Conservation (phyloP, 2,888 invertebrate species). For the Proisotoma minuta region DNA sequence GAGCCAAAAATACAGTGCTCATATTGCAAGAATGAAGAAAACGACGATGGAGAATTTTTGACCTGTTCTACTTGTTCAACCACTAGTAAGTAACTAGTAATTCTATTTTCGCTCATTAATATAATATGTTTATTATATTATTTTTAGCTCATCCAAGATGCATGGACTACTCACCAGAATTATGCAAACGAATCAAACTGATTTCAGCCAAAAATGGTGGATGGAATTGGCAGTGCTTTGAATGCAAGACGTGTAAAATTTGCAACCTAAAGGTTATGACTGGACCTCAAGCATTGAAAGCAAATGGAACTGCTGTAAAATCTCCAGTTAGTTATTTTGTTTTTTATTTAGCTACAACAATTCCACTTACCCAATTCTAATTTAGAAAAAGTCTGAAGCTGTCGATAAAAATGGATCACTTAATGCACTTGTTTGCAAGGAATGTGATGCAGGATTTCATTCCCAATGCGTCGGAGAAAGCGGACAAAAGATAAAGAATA, state of each 20-base stretch:
- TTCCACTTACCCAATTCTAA: no score
- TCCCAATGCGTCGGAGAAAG: constrained; percentile 22
- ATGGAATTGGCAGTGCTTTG: constrained; percentile 73
- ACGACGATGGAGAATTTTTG: no score
- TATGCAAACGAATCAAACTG: constrained; percentile 50
- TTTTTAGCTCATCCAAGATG: constrained; percentile 55
- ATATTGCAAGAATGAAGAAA: no score
- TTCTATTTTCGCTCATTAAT: background rate
- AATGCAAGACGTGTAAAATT: constrained; percentile 79
- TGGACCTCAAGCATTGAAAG: no score
- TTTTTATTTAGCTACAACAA: no score
- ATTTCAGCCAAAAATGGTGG: constrained; percentile 45
- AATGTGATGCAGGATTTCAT: constrained; percentile 35
- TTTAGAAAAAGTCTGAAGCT: no score
- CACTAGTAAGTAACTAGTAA: background rate
- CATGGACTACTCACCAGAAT: constrained; percentile 53
- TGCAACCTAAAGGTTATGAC: constrained; percentile 61
- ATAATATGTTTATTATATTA: background rate
- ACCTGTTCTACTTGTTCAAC: no score
- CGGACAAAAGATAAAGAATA: constrained; percentile 2
- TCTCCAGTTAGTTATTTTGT: no score
- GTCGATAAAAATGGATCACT: constrained; percentile 18
- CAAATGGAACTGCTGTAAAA: no score
- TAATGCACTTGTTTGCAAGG: constrained; percentile 22
- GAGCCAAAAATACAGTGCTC: no score